Evolutionary conservation across 2,113 vertebrate species (phyloP).

Genomic region (Caloenas nicobarica): DNA sequence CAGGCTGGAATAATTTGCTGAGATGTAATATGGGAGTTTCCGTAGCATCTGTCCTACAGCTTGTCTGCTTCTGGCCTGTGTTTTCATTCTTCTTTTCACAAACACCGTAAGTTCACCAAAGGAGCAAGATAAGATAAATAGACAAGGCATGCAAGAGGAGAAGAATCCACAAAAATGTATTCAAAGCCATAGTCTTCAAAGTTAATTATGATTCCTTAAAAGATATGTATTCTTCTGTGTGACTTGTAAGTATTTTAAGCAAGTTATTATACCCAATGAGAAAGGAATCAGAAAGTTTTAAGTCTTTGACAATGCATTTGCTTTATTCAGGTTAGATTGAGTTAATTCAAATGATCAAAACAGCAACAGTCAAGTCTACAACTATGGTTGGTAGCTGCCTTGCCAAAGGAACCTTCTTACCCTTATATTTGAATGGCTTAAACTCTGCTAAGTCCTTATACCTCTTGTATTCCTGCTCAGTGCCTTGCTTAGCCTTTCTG

Average conservation of each 20-base stretch:
- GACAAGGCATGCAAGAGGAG: neutral
- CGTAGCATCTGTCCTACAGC: neutral
- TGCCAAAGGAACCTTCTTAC: neutral
- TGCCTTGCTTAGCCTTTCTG: neutral
- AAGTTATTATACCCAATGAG: neutral
- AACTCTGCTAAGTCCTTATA: neutral
- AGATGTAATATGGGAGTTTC: neutral
- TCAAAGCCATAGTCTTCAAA: neutral
- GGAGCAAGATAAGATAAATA: neutral
- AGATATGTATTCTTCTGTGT: neutral
- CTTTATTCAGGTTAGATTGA: neutral
- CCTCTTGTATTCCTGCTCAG: neutral
- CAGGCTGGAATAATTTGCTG: neutral
- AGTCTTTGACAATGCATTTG: neutral
- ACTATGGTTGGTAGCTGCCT: neutral
- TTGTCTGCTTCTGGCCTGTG: neutral
- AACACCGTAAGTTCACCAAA: neutral
- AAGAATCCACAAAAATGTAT: neutral
- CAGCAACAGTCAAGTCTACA: neutral
- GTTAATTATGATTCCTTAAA: neutral
- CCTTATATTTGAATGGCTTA: neutral
- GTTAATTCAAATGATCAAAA: neutral
- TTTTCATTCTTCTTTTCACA: neutral
- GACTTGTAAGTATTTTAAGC: neutral
- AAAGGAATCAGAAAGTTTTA: neutral